These are phyloP conservation scores for Antheraea yamamai DNA, from an alignment of 2,888 invertebrate genomes.

Conservation along the genomic window DNA sequence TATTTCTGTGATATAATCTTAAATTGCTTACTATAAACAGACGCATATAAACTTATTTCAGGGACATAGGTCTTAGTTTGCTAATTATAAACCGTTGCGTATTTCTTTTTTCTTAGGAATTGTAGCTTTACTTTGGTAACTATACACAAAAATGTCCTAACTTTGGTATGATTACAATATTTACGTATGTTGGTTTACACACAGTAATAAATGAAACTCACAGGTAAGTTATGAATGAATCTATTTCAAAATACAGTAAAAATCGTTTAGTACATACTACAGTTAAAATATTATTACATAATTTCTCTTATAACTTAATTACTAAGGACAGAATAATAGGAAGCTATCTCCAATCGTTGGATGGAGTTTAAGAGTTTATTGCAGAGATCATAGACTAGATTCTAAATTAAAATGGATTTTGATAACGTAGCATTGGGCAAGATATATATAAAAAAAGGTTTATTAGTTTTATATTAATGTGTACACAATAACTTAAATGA, in stretches of 20 bases:
- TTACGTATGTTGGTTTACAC: neutral
- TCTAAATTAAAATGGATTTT: constrained; percentile 45
- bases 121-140: too few relatives aligned
- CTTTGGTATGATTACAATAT: too few relatives aligned
- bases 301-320: constrained; percentile 19
- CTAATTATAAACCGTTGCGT: too few relatives aligned
- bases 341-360: constrained; percentile 46
- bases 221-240: constrained; percentile 24
- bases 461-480: neutral
- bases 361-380: constrained; percentile 40
- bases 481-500: neutral
- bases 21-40: too few relatives aligned
- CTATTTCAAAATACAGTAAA: constrained; percentile 26
- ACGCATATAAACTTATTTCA: too few relatives aligned
- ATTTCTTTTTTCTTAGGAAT: too few relatives aligned
- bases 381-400: constrained; percentile 80
- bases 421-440: neutral
- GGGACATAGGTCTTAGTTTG: too few relatives aligned
- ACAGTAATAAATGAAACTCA: constrained; percentile 17
- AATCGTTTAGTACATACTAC: constrained; percentile 5
- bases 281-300: constrained; percentile 16
- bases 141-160: too few relatives aligned
- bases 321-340: constrained; percentile 61
- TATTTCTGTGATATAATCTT: too few relatives aligned
- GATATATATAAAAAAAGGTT: constrained; percentile 1